Conservation (phyloP, 2,113 vertebrate species). For the Pachyramphus minor region DNA sequence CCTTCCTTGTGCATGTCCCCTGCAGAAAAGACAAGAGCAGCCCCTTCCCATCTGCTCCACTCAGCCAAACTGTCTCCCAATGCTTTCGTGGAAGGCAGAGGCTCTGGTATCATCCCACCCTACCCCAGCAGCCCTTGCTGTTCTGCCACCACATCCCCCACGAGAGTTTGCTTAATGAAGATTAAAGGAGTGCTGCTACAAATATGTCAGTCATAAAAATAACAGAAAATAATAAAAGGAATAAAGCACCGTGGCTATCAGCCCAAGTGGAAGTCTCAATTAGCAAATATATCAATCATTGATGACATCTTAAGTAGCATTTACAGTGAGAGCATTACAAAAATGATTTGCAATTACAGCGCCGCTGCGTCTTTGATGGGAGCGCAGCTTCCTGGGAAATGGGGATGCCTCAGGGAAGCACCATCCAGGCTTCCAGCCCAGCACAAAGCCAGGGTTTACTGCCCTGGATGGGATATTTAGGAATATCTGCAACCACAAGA, state of each 20-base stretch:
- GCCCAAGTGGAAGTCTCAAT: slow-evolving; percentile 9
- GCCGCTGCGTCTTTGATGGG: not conserved
- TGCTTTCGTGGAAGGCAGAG: not conserved
- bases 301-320: not conserved
- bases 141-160: not conserved
- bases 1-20: not conserved
- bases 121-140: rapidly evolving
- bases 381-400: not conserved
- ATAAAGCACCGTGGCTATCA: not conserved
- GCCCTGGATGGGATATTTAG: not conserved
- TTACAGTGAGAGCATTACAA: not conserved
- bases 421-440: not conserved
- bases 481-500: not conserved
- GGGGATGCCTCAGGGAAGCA: not conserved
- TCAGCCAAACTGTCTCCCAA: not conserved
- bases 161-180: not conserved
- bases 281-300: slow-evolving; percentile 53
- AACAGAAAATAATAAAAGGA: not conserved
- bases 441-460: rapidly evolving
- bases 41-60: not conserved
- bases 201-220: not conserved
- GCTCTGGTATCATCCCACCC: not conserved
- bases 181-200: not conserved
- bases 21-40: not conserved
- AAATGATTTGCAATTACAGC: not conserved